A percentile compares a stretch with the other conserved stretches of the same genome.
Evolutionary conservation across 2,113 vertebrate species (phyloP).

Genomic region (Leucopternis melanops): DNA sequence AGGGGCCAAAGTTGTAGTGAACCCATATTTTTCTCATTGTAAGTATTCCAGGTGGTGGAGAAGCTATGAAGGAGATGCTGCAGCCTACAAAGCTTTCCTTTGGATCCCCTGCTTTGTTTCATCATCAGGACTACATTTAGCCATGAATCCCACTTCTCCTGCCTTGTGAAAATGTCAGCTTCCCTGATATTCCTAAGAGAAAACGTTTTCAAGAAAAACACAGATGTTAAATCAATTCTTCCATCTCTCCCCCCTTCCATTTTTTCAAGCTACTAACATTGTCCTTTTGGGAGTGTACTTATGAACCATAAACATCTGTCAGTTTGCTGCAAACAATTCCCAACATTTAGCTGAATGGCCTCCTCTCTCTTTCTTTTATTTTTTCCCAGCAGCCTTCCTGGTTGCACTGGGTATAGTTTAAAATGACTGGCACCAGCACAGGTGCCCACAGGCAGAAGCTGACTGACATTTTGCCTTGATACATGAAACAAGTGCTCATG

Average conservation of each 20-base stretch:
- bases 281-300: conserved; percentile 35
- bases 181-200: neutral
- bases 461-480: neutral
- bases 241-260: neutral
- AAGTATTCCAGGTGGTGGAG: neutral
- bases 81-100: neutral
- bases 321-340: conserved; percentile 5
- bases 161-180: conserved; percentile 41
- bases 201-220: neutral
- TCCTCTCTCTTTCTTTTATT: neutral
- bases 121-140: neutral
- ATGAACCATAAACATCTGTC: conserved; percentile 41
- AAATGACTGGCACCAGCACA: neutral
- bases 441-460: neutral
- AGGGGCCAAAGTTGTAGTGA: neutral
- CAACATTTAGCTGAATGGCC: neutral
- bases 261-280: neutral
- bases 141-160: neutral
- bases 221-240: conserved; percentile 36
- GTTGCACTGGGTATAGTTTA: neutral
- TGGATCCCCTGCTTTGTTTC: neutral
- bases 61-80: neutral
- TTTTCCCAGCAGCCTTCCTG: neutral
- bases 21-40: rapidly evolving
- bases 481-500: neutral